A percentile compares a stretch with the other conserved stretches of the same genome.
phyloP scores from a whole-genome alignment of 2,888 invertebrate genomes.

The Euproctis similis region DNA sequence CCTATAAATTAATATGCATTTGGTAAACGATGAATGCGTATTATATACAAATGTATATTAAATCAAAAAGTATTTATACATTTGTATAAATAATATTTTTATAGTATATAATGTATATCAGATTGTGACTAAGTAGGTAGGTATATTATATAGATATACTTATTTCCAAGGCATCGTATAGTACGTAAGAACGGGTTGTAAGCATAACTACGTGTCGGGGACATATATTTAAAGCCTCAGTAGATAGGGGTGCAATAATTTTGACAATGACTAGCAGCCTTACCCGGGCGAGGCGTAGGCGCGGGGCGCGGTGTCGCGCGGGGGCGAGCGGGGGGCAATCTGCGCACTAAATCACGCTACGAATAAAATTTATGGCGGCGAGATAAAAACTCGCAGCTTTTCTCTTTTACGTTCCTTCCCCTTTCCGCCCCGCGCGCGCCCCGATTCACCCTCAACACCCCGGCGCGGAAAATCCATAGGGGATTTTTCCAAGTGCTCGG shows the following conservation, averaged over 20 bases:
- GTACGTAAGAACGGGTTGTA: conserved; percentile 56
- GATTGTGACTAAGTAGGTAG: too few relatives aligned
- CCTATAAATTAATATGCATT: too few relatives aligned
- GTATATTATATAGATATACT: conserved; percentile 40
- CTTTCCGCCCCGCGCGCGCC: conserved; percentile 31
- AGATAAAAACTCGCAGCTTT: conserved; percentile 79
- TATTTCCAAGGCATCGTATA: conserved; percentile 31
- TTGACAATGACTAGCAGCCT: conserved; percentile 77
- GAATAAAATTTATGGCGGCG: conserved; percentile 78
- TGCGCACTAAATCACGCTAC: conserved; percentile 78
- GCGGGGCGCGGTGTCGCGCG: conserved; percentile 52
- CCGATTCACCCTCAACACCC: conserved; percentile 35
- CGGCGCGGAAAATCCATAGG: conserved; percentile 73
- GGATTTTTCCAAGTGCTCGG: conserved; percentile 76
- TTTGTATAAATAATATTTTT: too few relatives aligned
- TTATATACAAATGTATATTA: too few relatives aligned
- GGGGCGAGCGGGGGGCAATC: conserved; percentile 71
- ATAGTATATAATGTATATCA: too few relatives aligned
- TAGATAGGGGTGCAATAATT: conserved; percentile 77
- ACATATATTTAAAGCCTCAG: conserved; percentile 75
- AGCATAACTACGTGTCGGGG: conserved; percentile 66
- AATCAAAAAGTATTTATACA: too few relatives aligned
- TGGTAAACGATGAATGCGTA: too few relatives aligned
- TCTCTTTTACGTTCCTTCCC: conserved; percentile 76
- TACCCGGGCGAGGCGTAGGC: conserved; percentile 70